Percentiles rank a stretch among this genome's conserved stretches.
phyloP scores from a whole-genome alignment of 2,113 vertebrate genomes.

The Peromyscus californicus region DNA sequence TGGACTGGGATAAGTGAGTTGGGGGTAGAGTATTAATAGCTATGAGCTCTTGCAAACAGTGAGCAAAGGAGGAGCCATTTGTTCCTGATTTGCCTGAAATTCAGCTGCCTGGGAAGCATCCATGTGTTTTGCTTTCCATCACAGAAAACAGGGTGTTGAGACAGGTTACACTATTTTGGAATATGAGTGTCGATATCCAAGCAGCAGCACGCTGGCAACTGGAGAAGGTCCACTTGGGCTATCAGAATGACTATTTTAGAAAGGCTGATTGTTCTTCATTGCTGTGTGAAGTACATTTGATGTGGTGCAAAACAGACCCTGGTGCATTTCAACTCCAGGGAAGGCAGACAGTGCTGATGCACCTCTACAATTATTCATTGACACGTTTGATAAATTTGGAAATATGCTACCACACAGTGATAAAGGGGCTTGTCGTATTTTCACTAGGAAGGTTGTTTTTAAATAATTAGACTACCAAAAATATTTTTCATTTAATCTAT shows the following conservation, averaged over 20 bases:
- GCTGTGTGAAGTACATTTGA: constrained; percentile 37
- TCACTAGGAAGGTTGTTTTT: not conserved
- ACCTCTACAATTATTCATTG: not conserved
- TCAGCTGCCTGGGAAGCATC: not conserved
- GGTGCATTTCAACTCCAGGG: constrained; percentile 20
- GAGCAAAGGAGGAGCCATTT: constrained; percentile 55
- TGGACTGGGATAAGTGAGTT: constrained; percentile 3
- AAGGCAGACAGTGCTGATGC: not conserved
- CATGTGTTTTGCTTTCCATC: constrained; percentile 62
- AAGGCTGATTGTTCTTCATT: constrained; percentile 31
- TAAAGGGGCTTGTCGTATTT: not conserved
- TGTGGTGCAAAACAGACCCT: not conserved
- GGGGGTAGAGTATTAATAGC: constrained; percentile 63
- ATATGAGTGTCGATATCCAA: constrained; percentile 59
- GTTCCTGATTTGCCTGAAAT: constrained; percentile 58
- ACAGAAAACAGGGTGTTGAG: constrained; percentile 14
- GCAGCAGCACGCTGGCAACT: constrained; percentile 50
- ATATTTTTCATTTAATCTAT: not conserved
- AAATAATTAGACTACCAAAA: constrained; percentile 17
- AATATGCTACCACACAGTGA: not conserved
- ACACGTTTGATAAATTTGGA: not conserved
- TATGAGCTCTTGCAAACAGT: constrained; percentile 35
- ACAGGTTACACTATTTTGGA: constrained; percentile 68
- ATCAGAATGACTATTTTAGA: constrained; percentile 69
- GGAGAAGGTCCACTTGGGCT: not conserved